A percentile compares a stretch with the other conserved stretches of the same genome.
Conservation (phyloP, 2,797 vertebrate genomes). For the Florisuga fusca region DNA sequence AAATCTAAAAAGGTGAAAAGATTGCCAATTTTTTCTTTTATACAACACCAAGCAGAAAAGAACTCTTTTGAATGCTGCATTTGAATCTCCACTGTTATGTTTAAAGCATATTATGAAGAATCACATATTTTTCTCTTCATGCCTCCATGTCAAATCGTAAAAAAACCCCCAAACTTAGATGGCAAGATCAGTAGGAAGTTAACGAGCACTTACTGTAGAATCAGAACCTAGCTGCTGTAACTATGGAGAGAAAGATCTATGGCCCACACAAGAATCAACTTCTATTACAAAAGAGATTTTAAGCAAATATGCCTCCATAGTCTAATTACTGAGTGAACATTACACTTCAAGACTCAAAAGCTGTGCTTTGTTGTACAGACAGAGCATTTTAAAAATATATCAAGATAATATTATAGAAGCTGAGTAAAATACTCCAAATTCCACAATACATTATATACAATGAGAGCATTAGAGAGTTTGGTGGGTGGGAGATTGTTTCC, state of each 20-base stretch:
- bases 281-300: not conserved
- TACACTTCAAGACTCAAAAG: not conserved
- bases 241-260: not conserved
- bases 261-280: conserved; percentile 22
- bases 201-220: not conserved
- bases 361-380: not conserved
- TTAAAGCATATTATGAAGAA: not conserved
- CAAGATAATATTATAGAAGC: not conserved
- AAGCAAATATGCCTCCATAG: conserved; percentile 18
- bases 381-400: not conserved
- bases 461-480: not conserved
- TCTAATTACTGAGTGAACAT: not conserved
- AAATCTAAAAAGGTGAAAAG: not conserved
- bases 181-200: not conserved
- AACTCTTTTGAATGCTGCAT: not conserved
- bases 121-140: not conserved
- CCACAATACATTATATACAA: not conserved
- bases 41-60: not conserved
- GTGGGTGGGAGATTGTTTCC: not conserved
- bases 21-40: not conserved
- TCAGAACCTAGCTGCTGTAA: conserved; percentile 20
- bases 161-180: not conserved
- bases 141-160: not conserved
- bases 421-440: not conserved
- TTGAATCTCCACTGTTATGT: not conserved